Base-by-base conservation (phyloP, 2,797 vertebrate species). In the Lutjanus campechanus region DNA sequence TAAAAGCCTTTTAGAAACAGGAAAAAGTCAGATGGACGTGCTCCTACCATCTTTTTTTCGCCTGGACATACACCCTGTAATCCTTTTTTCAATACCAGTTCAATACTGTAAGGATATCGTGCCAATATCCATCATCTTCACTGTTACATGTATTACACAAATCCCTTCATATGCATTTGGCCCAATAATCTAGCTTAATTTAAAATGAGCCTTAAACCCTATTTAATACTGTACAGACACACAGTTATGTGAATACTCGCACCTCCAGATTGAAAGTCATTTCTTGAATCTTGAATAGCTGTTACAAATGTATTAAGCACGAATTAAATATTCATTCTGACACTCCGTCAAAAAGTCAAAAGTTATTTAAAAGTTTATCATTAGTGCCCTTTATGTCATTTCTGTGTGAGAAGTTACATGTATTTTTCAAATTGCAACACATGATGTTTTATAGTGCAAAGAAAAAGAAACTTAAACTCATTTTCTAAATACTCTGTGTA, bases 171-270 rank as follows among this genome's bases (percentile, higher is more conserved):
- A 84, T 91, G 84, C 77, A 90, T 82, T 76, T 82, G 77, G 76
- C 5, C 73, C 67, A 73, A 80, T 82, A 90, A 81, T 91, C 74
- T 88, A 49, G 75, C 76, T 75, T 87, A 53, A 87, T 88, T 87
- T 79, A 80, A 91, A 93, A 84, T 86, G 69, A 89, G 77, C 72
- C 73, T 78, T 85, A 89, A 92, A 88, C 60, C 85, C 56, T 15
- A 47, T 85, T 87, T 90, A 89, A 88, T 82, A 79, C 71, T 77
- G 71, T 41, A 65, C 66, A 67, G 63, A 82, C 65, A 44, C 59
- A 65, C 12, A 65, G 55, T 69, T 40, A 54, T 1, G 16, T 49
- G 54, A 59, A 72, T 51, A 63, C 41, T 29, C 17, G 9, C 36
- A 40, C 29, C 40, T 70, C 29, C 20, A 65, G 46, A 70, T 13